These are phyloP conservation scores for Brachyhypopomus gauderio DNA, from an alignment of 2,113 vertebrate genomes.

Conservation along the genomic window DNA sequence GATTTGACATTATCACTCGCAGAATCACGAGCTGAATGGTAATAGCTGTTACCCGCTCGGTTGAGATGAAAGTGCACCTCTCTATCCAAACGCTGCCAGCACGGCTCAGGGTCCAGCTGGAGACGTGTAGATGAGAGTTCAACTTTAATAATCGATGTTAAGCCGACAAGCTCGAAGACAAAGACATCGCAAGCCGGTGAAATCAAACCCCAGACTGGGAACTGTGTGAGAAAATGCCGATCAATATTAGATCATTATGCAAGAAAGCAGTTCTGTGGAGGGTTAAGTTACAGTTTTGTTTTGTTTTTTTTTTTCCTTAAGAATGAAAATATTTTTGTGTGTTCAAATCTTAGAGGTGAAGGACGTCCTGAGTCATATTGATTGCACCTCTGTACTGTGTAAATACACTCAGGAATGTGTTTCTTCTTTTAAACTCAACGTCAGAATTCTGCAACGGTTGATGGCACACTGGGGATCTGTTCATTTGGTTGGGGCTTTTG, in stretches of 20 bases:
- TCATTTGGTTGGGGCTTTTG: no score
- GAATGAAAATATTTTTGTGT: conserved; percentile 13
- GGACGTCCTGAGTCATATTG: conserved; percentile 1
- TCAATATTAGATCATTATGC: conserved; percentile 19
- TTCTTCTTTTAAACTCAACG: conserved; percentile 10
- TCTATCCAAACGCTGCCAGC: neutral
- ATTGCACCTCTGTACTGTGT: conserved; percentile 18
- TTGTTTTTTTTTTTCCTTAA: neutral
- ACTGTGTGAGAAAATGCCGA: neutral
- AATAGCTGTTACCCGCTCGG: conserved; percentile 55
- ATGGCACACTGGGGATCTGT: no score
- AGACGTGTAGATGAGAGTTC: neutral
- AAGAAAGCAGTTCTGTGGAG: neutral
- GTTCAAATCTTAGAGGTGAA: neutral
- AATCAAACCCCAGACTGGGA: neutral
- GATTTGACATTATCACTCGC: conserved; percentile 64
- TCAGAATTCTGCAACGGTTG: neutral
- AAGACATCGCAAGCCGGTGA: neutral
- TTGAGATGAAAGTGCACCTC: conserved; percentile 12
- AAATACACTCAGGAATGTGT: conserved; percentile 18
- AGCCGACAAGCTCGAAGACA: conserved; percentile 18
- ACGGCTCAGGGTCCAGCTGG: neutral
- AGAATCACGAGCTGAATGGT: conserved; percentile 56
- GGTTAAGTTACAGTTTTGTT: neutral
- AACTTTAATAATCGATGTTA: conserved; percentile 1